phyloP scores from a whole-genome alignment of 2,113 vertebrate species.

The Phyllostomus discolor region DNA sequence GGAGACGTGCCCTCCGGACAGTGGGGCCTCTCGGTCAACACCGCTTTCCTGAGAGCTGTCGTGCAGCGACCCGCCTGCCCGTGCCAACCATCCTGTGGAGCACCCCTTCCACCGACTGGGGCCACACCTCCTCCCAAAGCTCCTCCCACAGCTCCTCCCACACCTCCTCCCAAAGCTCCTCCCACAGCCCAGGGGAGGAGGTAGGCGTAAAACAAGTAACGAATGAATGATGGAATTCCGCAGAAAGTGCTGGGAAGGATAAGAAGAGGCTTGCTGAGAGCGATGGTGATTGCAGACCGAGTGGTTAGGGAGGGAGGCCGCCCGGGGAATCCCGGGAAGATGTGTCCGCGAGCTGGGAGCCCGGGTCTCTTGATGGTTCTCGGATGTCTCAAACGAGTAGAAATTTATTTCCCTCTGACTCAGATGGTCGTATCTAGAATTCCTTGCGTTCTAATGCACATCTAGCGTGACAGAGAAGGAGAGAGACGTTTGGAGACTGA shows the following conservation, averaged over 20 bases:
- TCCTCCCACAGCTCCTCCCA: background rate
- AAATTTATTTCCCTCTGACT: background rate
- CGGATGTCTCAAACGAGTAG: background rate
- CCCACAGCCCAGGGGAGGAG: background rate
- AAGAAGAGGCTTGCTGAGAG: background rate
- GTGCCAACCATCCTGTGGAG: background rate
- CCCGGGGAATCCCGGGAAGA: background rate
- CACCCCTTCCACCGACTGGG: background rate
- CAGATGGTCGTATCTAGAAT: background rate
- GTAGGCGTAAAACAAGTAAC: background rate
- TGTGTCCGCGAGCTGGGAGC: background rate
- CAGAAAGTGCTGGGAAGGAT: background rate
- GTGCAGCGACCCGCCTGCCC: too few species aligned
- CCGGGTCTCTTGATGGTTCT: background rate
- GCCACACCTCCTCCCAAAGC: background rate
- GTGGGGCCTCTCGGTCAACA: background rate
- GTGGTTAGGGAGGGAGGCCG: background rate
- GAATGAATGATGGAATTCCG: background rate
- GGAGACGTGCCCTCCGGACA: background rate
- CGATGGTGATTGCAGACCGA: too few species aligned
- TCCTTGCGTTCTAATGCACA: background rate
- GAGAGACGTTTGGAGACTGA: background rate
- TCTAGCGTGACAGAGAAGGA: background rate
- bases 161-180: background rate
- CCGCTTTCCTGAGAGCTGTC: background rate